Evolutionary conservation across 2,113 vertebrate genomes (phyloP).

Genomic region (Steatornis caripensis): DNA sequence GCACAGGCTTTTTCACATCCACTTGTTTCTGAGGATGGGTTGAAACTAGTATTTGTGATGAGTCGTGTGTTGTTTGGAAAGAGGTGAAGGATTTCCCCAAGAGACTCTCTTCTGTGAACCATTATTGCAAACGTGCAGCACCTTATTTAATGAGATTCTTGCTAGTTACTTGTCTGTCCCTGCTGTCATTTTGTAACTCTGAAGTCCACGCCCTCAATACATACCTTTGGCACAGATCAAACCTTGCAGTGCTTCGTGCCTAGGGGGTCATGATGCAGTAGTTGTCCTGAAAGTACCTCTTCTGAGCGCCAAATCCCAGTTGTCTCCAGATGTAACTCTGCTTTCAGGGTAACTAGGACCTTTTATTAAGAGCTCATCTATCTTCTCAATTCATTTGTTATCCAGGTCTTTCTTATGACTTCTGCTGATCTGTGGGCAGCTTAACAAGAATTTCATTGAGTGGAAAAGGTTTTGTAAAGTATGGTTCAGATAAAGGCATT

Average conservation of each 20-base stretch:
- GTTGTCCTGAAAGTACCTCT: slow-evolving; percentile 1
- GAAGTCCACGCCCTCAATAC: neutral
- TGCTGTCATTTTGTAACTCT: neutral
- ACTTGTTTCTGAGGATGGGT: neutral
- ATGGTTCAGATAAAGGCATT: neutral
- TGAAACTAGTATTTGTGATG: neutral
- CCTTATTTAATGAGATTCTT: neutral
- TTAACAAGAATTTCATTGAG: neutral
- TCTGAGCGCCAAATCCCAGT: neutral
- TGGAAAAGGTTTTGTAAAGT: slow-evolving; percentile 1
- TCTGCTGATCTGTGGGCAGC: neutral
- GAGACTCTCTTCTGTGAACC: neutral
- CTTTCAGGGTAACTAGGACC: neutral
- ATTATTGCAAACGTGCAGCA: neutral
- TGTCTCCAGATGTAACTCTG: neutral
- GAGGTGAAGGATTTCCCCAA: neutral
- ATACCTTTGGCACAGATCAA: neutral
- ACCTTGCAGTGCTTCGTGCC: neutral
- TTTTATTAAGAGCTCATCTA: neutral
- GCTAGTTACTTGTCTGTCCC: neutral
- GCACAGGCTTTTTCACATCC: neutral
- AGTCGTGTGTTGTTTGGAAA: neutral
- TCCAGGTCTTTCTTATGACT: neutral
- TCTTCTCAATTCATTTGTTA: neutral
- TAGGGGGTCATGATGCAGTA: neutral